A percentile compares a stretch with the other conserved stretches of the same genome.
These are phyloP conservation scores for Ladona fulva DNA, from an alignment of 1,140 invertebrate genomes.

Conservation along the genomic window DNA sequence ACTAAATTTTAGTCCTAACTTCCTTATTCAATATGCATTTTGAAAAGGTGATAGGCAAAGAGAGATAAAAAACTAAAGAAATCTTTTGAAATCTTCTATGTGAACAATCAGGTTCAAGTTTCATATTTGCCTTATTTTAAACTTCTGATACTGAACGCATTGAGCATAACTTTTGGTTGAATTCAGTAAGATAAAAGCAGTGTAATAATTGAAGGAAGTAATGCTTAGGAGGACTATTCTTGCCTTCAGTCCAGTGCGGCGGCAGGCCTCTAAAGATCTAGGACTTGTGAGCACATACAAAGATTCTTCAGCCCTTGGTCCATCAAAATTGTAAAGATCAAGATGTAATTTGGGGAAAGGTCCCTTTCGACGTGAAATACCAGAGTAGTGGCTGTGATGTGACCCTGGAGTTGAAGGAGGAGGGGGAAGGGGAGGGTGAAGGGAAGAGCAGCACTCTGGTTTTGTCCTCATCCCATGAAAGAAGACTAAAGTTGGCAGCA, in stretches of 20 bases:
- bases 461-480: neutral
- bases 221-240: conserved; percentile 13
- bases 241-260: conserved; percentile 41
- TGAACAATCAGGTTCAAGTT: too few species aligned
- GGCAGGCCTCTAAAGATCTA: conserved; percentile 43
- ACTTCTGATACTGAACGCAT: too few species aligned
- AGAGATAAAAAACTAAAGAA: too few species aligned
- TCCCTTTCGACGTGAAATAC: neutral
- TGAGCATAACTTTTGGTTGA: too few species aligned
- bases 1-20: too few species aligned
- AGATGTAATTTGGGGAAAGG: conserved; percentile 20
- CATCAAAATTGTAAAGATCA: conserved; percentile 42
- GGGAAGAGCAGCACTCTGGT: neutral
- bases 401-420: neutral
- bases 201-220: too few species aligned
- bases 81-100: too few species aligned
- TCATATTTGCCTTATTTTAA: too few species aligned
- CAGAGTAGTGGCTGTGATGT: neutral
- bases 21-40: too few species aligned
- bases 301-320: conserved; percentile 35
- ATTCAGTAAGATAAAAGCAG: too few species aligned
- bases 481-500: neutral
- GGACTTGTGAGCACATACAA: conserved; percentile 47
- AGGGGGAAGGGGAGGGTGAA: neutral
- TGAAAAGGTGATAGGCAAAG: too few species aligned